phyloP scores from a whole-genome alignment of 2,113 vertebrate genomes.

The Fregata magnificens region DNA sequence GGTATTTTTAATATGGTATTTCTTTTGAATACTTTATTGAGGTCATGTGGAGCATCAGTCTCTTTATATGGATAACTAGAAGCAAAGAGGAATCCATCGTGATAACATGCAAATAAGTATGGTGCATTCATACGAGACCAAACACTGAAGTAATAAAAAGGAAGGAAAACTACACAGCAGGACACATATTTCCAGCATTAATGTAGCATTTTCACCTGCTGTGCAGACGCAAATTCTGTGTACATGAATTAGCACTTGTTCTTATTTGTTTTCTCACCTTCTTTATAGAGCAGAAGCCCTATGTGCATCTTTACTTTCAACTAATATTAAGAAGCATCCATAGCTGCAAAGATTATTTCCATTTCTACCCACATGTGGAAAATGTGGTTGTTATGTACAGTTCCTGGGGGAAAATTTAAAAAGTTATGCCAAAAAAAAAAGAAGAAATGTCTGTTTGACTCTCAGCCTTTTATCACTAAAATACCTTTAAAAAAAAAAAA shows the following conservation, averaged over 20 bases:
- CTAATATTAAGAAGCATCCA: conserved; percentile 3
- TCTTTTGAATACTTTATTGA: conserved; percentile 2
- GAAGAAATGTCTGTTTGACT: not conserved
- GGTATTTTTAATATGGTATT: not conserved
- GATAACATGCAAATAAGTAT: conserved; percentile 48
- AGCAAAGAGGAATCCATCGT: not conserved
- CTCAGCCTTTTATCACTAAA: not conserved
- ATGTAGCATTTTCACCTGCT: conserved; percentile 34
- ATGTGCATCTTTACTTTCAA: not conserved
- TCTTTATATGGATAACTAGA: conserved; percentile 12
- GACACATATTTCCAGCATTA: conserved; percentile 37
- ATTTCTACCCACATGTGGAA: not conserved
- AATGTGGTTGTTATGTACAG: not conserved
- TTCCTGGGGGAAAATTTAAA: not conserved
- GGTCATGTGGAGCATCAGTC: not conserved
- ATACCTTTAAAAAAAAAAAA: not conserved
- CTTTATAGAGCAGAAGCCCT: conserved; percentile 6
- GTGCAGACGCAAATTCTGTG: conserved; percentile 19
- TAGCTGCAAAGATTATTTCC: conserved; percentile 26
- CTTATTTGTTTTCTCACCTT: conserved; percentile 65
- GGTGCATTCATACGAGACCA: conserved; percentile 44
- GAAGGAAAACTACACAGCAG: conserved; percentile 52
- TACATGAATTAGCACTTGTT: conserved; percentile 57
- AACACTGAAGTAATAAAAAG: conserved; percentile 24
- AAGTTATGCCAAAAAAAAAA: conserved; percentile 17